Percentiles rank a stretch among this genome's conserved stretches.
phyloP scores from a whole-genome alignment of 2,113 vertebrate genomes.

The Oryzias melastigma region DNA sequence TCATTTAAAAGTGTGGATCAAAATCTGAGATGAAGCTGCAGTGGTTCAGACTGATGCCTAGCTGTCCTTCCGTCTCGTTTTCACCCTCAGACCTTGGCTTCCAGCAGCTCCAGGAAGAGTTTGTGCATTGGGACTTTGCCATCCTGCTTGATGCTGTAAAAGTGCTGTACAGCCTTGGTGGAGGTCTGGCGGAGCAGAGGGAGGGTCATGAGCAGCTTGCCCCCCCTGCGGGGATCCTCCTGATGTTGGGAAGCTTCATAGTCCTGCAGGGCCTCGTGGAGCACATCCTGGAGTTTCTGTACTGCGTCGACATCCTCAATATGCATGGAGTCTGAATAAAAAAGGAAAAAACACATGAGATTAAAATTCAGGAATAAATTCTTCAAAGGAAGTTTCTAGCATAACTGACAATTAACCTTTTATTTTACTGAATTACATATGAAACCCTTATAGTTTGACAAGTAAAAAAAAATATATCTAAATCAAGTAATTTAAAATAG shows the following conservation, averaged over 20 bases:
- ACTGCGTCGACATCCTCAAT: slow-evolving; percentile 98
- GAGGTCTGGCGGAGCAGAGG: slow-evolving; percentile 96
- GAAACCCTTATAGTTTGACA: neutral
- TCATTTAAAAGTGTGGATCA: slow-evolving; percentile 57
- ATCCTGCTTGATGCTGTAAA: slow-evolving; percentile 99
- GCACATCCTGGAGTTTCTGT: slow-evolving; percentile 97
- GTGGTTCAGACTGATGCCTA: slow-evolving; percentile 26
- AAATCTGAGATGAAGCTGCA: slow-evolving; percentile 44
- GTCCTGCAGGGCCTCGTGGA: slow-evolving; percentile 98
- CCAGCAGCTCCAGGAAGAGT: slow-evolving; percentile 99
- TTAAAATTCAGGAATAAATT: neutral
- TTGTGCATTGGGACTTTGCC: slow-evolving; percentile 99
- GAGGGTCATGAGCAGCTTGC: slow-evolving; percentile 98
- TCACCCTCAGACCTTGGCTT: slow-evolving; percentile 94
- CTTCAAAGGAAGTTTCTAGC: neutral
- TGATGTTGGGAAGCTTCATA: slow-evolving; percentile 93
- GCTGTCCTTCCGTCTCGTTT: slow-evolving; percentile 36
- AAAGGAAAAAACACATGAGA: neutral
- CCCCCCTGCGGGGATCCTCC: slow-evolving; percentile 93
- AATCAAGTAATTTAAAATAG: no score
- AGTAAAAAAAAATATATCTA: no score
- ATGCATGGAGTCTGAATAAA: slow-evolving; percentile 93
- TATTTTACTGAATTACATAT: neutral
- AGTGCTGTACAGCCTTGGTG: slow-evolving; percentile 98
- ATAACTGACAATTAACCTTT: neutral